Evolutionary conservation across 2,888 invertebrate species (phyloP), one percentile per base, ranked within the genome.

Genomic region (Hoplodrina blanda): DNA sequence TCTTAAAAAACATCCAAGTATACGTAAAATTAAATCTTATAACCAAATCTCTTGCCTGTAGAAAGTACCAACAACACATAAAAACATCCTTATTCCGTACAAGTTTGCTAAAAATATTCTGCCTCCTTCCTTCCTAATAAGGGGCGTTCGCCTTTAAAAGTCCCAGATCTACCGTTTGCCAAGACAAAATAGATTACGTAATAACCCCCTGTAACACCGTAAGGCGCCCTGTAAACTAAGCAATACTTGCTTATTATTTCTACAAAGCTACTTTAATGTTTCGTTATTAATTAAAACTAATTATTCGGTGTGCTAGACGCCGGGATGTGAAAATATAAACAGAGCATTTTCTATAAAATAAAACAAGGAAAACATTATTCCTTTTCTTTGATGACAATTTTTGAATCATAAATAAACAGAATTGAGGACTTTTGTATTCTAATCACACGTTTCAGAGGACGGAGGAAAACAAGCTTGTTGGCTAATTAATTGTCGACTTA

Each of bases 171-270:
- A 73, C 75, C 81, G 71, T 85, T 83, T 79, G 82, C 73, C 71
- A 83, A 81, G 76, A 81, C 81, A 81, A 89, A 90, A 86, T 85
- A 88, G 85, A 89, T 90, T 88, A 88, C 80, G 72, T 81, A 69
- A 76, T 69, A 68, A 78, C 62, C 69, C 69, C 61, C 60, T 77
- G 70, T 78, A 71, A 79, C 69, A 73, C 68, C 61, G 71, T 76
- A 69, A 72, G 56, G 70, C 56, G 19, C 69, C 55, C 63, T 73
- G 75, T 69, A 78, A 68, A 81, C 79, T 50, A 61, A 67, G 30
- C 50, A 67, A 69, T 56, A 69, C 54, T 65, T 62, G 50, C 44
- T 69, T 56, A 64, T 70, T 64, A 56, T 80, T 75, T 62, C 61
- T 62, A 63, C 69, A 68, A 69, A 59, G 62, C 46, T 66, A 41